These are phyloP conservation scores for Mimachlamys varia DNA, from an alignment of 2,888 invertebrate species.

Conservation along the genomic window DNA sequence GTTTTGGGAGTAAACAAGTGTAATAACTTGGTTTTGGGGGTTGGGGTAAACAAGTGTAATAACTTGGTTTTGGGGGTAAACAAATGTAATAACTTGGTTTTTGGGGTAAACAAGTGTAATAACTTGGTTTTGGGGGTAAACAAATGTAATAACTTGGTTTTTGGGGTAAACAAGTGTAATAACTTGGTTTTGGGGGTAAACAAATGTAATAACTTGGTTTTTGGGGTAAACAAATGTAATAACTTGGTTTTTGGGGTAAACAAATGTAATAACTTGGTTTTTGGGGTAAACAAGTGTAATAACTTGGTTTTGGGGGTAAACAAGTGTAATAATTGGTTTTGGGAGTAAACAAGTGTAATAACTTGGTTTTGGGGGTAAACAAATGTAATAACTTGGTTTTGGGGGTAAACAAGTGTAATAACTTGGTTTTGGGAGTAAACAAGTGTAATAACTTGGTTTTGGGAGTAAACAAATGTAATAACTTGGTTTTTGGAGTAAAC, in stretches of 20 bases:
- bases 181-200: slow-evolving; percentile 82
- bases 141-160: not conserved
- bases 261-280: not conserved
- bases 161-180: slow-evolving; percentile 82
- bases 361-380: slow-evolving; percentile 82
- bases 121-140: slow-evolving; percentile 82
- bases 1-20: slow-evolving; percentile 82
- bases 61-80: slow-evolving; percentile 82
- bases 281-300: slow-evolving; percentile 82
- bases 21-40: too few relatives aligned
- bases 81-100: not conserved
- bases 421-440: slow-evolving; percentile 82
- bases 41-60: slow-evolving; percentile 83
- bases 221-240: slow-evolving; percentile 82
- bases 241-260: slow-evolving; percentile 82
- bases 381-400: not conserved
- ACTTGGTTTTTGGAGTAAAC: slow-evolving; percentile 82
- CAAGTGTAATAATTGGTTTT: too few relatives aligned
- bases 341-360: slow-evolving; percentile 82
- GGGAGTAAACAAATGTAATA: slow-evolving; percentile 81
- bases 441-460: too few relatives aligned
- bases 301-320: too few relatives aligned
- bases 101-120: slow-evolving; percentile 82
- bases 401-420: slow-evolving; percentile 82
- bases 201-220: not conserved